A percentile compares a stretch with the other conserved stretches of the same genome.
phyloP scores from a whole-genome alignment of 1,140 invertebrate genomes.

The Rhopalosiphum maidis region DNA sequence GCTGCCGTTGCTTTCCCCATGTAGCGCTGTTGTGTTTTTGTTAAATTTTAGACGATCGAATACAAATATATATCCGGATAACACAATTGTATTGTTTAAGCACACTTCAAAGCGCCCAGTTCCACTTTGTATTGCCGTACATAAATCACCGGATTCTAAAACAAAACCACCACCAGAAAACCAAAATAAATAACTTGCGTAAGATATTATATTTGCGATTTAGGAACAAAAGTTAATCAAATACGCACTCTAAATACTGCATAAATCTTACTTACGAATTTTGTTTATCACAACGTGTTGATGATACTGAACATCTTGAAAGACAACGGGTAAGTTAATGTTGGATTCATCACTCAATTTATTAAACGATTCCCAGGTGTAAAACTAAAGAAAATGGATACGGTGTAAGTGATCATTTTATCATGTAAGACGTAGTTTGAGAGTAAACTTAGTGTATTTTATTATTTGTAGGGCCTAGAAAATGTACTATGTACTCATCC shows the following conservation, averaged over 20 bases:
- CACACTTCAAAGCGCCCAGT: slow-evolving; percentile 31
- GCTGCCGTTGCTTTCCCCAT: not conserved
- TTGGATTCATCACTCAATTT: not conserved
- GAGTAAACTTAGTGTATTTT: not conserved
- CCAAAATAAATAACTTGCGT: not conserved
- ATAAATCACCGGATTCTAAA: slow-evolving; percentile 5
- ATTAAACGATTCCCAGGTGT: slow-evolving; percentile 23
- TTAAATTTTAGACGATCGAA: not conserved
- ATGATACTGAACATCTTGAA: slow-evolving; percentile 25
- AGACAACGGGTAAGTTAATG: not conserved
- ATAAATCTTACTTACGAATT: not conserved
- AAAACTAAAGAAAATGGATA: slow-evolving; percentile 9
- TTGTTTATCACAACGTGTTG: slow-evolving; percentile 29
- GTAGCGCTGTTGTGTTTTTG: not conserved
- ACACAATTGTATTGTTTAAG: not conserved
- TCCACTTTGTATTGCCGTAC: slow-evolving; percentile 9
- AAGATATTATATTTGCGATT: not conserved
- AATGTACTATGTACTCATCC: not conserved
- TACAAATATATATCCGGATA: not conserved
- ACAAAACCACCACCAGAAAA: not conserved
- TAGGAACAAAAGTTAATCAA: not conserved
- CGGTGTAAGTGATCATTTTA: not conserved
- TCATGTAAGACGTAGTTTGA: too few relatives aligned
- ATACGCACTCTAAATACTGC: not conserved
- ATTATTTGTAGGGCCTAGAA: not conserved